A percentile compares a stretch with the other conserved stretches of the same genome.
These are phyloP conservation scores for Aphelenchoides fujianensis DNA, from an alignment of 1,140 invertebrate genomes.

Conservation along the genomic window DNA sequence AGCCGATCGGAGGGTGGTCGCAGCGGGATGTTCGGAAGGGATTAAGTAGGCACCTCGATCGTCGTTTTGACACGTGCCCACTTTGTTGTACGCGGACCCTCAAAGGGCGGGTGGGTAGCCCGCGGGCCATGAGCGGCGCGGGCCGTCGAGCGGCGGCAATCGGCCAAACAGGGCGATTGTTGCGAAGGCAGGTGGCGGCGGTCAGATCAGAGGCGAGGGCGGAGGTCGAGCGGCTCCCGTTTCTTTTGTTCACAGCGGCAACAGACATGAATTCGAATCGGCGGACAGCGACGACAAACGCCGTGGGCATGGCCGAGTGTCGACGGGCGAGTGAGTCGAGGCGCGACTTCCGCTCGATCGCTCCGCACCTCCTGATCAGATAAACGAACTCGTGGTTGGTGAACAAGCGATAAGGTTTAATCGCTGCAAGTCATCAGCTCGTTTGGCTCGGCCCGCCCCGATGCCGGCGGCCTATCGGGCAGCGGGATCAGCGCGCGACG, in stretches of 20 bases:
- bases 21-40: too few species aligned
- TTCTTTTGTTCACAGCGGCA: not conserved
- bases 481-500: not conserved
- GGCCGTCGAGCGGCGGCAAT: not conserved
- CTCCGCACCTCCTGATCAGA: not conserved
- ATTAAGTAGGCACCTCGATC: too few species aligned
- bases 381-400: too few species aligned
- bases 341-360: not conserved
- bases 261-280: not conserved
- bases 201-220: not conserved
- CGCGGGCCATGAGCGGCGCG: not conserved
- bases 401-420: constrained; percentile 5
- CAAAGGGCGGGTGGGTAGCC: not conserved
- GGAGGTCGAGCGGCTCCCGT: not conserved
- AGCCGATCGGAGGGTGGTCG: too few species aligned
- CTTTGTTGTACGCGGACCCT: not conserved
- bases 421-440: not conserved
- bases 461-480: not conserved
- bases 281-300: not conserved
- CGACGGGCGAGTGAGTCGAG: too few species aligned
- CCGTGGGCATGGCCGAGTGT: too few species aligned
- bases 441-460: not conserved
- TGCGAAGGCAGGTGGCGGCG: not conserved
- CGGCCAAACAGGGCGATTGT: not conserved
- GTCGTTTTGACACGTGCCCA: not conserved